Base-by-base conservation (phyloP, 1,140 invertebrate genomes). In the Neotoxoptera formosana region DNA sequence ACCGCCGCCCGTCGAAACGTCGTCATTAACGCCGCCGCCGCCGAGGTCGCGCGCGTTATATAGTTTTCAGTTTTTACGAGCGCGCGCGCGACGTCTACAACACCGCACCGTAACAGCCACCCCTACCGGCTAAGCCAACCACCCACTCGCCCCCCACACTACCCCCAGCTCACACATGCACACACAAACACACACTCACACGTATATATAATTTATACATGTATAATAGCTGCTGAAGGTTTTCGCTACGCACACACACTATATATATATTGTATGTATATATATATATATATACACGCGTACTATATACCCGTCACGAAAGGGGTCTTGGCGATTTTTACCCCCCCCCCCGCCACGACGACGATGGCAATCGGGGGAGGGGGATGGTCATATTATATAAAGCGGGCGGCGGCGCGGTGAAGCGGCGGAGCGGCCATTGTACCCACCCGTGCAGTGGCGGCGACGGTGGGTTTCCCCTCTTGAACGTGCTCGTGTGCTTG, bases 251-350 rank as follows among this genome's bases (percentile, higher is more conserved):
- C 87, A 25, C 34, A 9, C 17, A 36, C n/a, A 53, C 87, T 17
- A 45, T 11, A 84, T 9, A 84, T 23, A 41, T 23, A 45, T 3
- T n/a, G n/a, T n/a, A n/a, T n/a, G n/a, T n/a, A n/a, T n/a, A n/a
- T 17, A 45, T 11, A 84, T 9, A 84, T 23, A 41, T 23, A 45
- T 3, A 34, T 25, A 84, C 6, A 83, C 45, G 25, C 8, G 7
- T 17, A 41, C 81, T 25, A 36, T 30, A 41, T 7, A 87, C 30
- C 47, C 84, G 17, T 51, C 86, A 48, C 45, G 45, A 89, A 89
- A 89, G 48, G 87, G 87, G 87, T 89, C 48, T 89, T 89, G 87
- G 87, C 87, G 47, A 89, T 89, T 89, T 88, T 36, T 34, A 30
- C 48, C 48, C 48, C 87, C 21, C 17, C n/a, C 87, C 21, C 17